Percentiles rank a stretch among this genome's conserved stretches.
phyloP scores from a whole-genome alignment of 2,888 invertebrate genomes.

The Eupeodes luniger region DNA sequence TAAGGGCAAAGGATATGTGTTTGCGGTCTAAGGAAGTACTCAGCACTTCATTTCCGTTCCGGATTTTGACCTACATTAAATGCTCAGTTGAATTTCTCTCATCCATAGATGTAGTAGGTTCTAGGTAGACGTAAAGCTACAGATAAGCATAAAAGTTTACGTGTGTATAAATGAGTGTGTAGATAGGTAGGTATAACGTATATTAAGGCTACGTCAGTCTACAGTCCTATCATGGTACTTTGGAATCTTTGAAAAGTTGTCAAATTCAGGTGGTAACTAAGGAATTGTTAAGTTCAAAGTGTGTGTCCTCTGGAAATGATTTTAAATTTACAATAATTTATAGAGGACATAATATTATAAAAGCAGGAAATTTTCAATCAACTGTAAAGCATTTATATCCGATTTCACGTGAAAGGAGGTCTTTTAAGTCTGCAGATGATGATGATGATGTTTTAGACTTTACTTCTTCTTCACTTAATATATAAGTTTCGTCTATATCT shows the following conservation, averaged over 20 bases:
- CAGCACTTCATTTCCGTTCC: slow-evolving; percentile 76
- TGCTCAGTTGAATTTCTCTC: slow-evolving; percentile 70
- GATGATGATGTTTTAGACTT: slow-evolving; percentile 45
- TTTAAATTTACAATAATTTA: slow-evolving; percentile 75
- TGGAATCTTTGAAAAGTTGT: slow-evolving; percentile 61
- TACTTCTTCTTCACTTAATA: slow-evolving; percentile 51
- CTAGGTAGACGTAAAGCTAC: not conserved
- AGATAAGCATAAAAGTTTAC: not conserved
- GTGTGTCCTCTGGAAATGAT: slow-evolving; percentile 74
- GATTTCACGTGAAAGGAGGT: slow-evolving; percentile 68
- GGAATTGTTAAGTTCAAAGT: slow-evolving; percentile 72
- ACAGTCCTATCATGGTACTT: slow-evolving; percentile 30
- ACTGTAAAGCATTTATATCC: slow-evolving; percentile 75
- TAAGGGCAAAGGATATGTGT: slow-evolving; percentile 65
- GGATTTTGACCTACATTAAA: slow-evolving; percentile 76
- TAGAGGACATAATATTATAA: slow-evolving; percentile 60
- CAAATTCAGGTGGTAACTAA: slow-evolving; percentile 74
- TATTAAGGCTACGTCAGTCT: slow-evolving; percentile 29
- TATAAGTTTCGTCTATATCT: slow-evolving; percentile 50
- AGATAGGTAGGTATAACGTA: not conserved
- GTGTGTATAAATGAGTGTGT: slow-evolving; percentile 14
- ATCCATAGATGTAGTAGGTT: slow-evolving; percentile 2
- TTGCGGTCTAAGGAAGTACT: slow-evolving; percentile 76
- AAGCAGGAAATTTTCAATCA: slow-evolving; percentile 76
- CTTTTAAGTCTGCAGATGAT: slow-evolving; percentile 15